phyloP scores from a whole-genome alignment of 2,888 invertebrate species.

The Scotopteryx bipunctaria region DNA sequence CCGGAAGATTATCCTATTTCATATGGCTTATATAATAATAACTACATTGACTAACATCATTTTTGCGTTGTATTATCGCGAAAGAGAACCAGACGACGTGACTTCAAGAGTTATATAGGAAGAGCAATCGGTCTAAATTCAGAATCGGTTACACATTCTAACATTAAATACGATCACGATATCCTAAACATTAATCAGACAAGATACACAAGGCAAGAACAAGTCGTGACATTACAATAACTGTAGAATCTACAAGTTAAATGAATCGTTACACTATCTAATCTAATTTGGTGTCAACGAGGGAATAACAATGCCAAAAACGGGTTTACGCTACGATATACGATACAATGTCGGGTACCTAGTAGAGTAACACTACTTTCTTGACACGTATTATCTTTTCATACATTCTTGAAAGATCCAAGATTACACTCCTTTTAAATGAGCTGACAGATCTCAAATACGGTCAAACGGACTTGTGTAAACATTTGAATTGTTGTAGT shows the following conservation, averaged over 20 bases:
- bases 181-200: constrained; percentile 29
- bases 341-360: constrained; percentile 40
- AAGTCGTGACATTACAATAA: constrained; percentile 30
- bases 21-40: background rate
- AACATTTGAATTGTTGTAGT: background rate
- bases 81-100: background rate
- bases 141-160: constrained; percentile 16
- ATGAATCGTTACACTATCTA: constrained; percentile 40
- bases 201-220: constrained; percentile 42
- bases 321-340: constrained; percentile 44
- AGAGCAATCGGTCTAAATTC: constrained; percentile 10
- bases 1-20: background rate
- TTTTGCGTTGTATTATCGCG: background rate
- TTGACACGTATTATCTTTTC: too few species aligned
- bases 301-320: constrained; percentile 51
- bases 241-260: constrained; percentile 22
- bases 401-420: constrained; percentile 4
- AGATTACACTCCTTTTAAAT: constrained; percentile 1
- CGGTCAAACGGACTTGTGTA: constrained; percentile 3
- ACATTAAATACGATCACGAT: constrained; percentile 18
- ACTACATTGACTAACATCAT: background rate
- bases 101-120: background rate
- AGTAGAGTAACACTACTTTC: constrained; percentile 36
- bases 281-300: constrained; percentile 46
- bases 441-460: background rate